These are phyloP conservation scores for Axis porcinus DNA, from an alignment of 2,113 vertebrate genomes.

Conservation along the genomic window DNA sequence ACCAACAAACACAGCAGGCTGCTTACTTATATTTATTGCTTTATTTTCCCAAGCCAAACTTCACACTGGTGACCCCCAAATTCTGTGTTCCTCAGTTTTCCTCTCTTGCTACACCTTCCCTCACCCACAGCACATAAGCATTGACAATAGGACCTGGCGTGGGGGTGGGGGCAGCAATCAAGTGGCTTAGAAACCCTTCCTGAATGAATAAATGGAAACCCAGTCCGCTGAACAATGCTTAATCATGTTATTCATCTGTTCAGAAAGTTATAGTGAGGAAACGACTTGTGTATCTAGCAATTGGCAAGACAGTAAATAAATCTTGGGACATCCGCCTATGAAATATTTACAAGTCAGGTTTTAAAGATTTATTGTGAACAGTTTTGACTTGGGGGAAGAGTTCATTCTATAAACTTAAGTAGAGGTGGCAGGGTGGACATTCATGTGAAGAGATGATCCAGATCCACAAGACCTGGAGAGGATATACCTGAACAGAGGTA, in stretches of 20 bases:
- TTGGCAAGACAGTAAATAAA: not conserved
- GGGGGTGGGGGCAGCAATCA: not conserved
- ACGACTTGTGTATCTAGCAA: not conserved
- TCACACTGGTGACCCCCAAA: not conserved
- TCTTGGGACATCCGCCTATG: not conserved
- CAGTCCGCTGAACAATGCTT: not conserved
- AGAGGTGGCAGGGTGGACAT: not conserved
- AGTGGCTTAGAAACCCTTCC: not conserved
- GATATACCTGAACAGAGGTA: rapidly evolving
- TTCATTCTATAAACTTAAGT: not conserved
- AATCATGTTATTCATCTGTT: not conserved
- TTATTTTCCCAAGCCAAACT: not conserved
- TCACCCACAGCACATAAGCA: not conserved
- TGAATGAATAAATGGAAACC: not conserved
- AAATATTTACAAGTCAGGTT: not conserved
- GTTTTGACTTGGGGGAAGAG: not conserved
- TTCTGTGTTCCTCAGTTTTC: not conserved
- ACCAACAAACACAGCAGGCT: not conserved
- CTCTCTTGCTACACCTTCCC: not conserved
- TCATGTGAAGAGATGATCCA: not conserved
- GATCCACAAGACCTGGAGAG: not conserved
- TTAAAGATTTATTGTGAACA: not conserved
- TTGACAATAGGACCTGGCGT: not conserved
- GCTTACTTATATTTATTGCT: not conserved
- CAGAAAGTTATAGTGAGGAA: not conserved